Evolutionary conservation across 2,113 vertebrate species (phyloP).

Genomic region (Asarcornis scutulata): DNA sequence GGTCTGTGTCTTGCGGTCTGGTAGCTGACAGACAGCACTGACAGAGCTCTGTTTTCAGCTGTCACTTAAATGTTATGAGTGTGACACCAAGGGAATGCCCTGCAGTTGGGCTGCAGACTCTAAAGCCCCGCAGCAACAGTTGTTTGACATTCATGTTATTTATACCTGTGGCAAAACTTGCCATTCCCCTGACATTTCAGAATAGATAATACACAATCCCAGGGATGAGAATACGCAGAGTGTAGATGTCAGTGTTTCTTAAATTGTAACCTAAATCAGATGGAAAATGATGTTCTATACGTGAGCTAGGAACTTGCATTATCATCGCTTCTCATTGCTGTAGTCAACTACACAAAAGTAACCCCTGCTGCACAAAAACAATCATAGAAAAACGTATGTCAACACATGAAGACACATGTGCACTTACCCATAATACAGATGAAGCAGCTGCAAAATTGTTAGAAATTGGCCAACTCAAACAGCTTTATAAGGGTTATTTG

Average conservation of each 20-base stretch:
- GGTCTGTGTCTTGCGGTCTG: background rate
- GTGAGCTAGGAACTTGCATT: background rate
- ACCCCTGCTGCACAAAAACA: background rate
- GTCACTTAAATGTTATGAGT: background rate
- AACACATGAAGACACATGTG: no score
- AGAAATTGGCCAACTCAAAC: background rate
- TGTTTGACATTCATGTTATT: background rate
- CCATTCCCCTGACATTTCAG: background rate
- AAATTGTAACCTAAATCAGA: background rate
- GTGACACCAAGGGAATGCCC: background rate
- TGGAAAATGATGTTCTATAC: background rate
- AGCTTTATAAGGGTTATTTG: background rate
- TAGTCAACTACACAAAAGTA: background rate
- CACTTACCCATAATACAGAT: background rate
- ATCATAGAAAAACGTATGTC: no score
- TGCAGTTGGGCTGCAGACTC: background rate
- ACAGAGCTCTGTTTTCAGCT: constrained; percentile 34
- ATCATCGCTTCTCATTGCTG: background rate
- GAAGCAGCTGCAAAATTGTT: background rate
- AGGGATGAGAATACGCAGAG: background rate
- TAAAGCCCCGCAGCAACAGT: background rate
- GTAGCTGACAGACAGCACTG: background rate
- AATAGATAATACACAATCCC: background rate
- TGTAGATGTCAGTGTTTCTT: background rate
- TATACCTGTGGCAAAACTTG: background rate